Percentiles rank a stretch among this genome's conserved stretches.
These are phyloP conservation scores for Forbesichthys papilliferus DNA, from an alignment of 2,113 vertebrate species.

Conservation along the genomic window DNA sequence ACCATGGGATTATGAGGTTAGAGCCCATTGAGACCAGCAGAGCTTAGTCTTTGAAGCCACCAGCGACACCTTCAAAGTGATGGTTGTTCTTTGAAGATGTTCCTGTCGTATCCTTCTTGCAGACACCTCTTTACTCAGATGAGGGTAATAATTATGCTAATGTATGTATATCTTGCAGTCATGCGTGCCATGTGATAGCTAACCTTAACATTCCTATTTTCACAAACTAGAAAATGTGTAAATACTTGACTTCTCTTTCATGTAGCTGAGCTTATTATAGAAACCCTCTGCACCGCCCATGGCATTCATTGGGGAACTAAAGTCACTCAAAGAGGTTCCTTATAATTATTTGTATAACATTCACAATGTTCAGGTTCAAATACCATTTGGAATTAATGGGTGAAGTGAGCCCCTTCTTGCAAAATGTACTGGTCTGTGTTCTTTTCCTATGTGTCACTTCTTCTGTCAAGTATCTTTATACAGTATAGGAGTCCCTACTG, in stretches of 20 bases:
- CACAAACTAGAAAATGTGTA: slow-evolving; percentile 6
- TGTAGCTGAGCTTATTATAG: too few relatives aligned
- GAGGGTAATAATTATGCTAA: slow-evolving; percentile 50
- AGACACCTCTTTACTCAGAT: slow-evolving; percentile 59
- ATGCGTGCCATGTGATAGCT: slow-evolving; percentile 10
- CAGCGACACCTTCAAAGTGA: slow-evolving; percentile 74
- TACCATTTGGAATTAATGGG: too few relatives aligned
- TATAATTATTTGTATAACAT: too few relatives aligned
- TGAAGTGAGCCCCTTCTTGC: too few relatives aligned
- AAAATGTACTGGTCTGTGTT: too few relatives aligned
- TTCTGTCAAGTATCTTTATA: too few relatives aligned
- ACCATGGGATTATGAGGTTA: slow-evolving; percentile 48
- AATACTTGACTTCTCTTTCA: slow-evolving; percentile 8
- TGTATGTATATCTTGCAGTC: slow-evolving; percentile 19
- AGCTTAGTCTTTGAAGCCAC: slow-evolving; percentile 72
- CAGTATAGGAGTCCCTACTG: too few relatives aligned
- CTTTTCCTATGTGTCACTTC: too few relatives aligned
- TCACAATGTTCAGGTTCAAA: too few relatives aligned
- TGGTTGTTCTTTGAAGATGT: slow-evolving; percentile 70
- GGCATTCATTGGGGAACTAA: too few relatives aligned
- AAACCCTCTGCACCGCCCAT: too few relatives aligned
- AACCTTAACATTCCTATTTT: slow-evolving; percentile 3
- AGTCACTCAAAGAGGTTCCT: too few relatives aligned
- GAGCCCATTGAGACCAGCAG: slow-evolving; percentile 47
- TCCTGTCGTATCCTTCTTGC: slow-evolving; percentile 41